Evolutionary conservation across 2,888 invertebrate genomes (phyloP).

Genomic region (Callyntrura sp.): DNA sequence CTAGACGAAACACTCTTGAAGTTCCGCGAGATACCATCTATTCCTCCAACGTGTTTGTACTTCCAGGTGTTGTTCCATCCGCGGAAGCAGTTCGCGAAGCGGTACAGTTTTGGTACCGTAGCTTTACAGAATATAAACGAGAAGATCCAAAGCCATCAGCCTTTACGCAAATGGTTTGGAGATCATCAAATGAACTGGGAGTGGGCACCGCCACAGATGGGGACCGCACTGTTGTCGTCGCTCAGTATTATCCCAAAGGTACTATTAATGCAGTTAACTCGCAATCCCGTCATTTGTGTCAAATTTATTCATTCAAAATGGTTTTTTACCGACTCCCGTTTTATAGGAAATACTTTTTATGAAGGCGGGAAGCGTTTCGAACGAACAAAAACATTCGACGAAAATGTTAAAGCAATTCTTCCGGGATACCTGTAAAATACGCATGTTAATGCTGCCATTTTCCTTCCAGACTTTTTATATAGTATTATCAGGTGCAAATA

Average conservation of each 20-base stretch:
- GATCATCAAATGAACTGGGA: constrained; percentile 68
- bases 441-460: not conserved
- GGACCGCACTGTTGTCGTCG: constrained; percentile 74
- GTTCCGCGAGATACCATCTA: constrained; percentile 68
- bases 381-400: constrained; percentile 67
- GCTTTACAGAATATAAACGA: constrained; percentile 73
- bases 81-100: constrained; percentile 79
- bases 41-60: constrained; percentile 71
- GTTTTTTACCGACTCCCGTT: constrained; percentile 3
- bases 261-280: too few relatives aligned
- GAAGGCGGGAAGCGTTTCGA: constrained; percentile 64
- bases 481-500: constrained; percentile 11
- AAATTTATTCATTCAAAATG: constrained; percentile 10
- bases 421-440: constrained; percentile 59
- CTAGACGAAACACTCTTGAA: constrained; percentile 61
- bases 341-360: constrained; percentile 64
- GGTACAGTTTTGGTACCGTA: constrained; percentile 78
- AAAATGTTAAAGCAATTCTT: constrained; percentile 77
- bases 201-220: constrained; percentile 72
- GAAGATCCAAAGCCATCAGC: constrained; percentile 74
- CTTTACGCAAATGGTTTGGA: constrained; percentile 78
- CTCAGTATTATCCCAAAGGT: constrained; percentile 76
- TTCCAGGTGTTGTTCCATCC: constrained; percentile 67
- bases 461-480: not conserved
- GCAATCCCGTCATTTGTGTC: not conserved